Conservation (phyloP, 2,797 vertebrate species). For the Enteromius unitaeniatus region DNA sequence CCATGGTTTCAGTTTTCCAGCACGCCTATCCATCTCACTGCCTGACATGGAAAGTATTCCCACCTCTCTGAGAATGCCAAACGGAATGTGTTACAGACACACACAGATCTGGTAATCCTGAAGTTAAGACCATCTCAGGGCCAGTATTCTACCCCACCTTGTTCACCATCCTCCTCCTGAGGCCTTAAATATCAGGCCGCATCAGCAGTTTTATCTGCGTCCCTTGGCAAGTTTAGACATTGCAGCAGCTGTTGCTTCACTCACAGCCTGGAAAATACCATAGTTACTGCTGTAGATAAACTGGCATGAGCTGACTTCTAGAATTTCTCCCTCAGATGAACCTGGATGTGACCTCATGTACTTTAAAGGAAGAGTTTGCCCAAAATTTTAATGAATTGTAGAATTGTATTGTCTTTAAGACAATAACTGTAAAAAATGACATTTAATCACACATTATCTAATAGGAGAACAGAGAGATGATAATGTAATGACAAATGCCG, state of each 20-base stretch:
- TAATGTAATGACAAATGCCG: too few relatives aligned
- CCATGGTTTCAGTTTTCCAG: conserved; percentile 34
- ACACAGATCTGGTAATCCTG: conserved; percentile 22
- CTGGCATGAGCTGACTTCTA: not conserved
- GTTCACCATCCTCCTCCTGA: conserved; percentile 47
- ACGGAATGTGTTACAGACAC: not conserved
- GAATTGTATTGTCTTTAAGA: not conserved
- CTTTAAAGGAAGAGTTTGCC: not conserved
- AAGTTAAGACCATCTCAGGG: conserved; percentile 17
- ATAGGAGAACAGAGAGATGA: too few relatives aligned
- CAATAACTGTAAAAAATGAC: too few relatives aligned
- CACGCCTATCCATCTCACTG: conserved; percentile 64
- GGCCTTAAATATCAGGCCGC: conserved; percentile 76
- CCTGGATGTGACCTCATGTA: not conserved
- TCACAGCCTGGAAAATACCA: conserved; percentile 63
- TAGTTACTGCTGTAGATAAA: not conserved
- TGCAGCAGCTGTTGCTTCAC: conserved; percentile 74
- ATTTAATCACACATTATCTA: too few relatives aligned
- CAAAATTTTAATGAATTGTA: not conserved
- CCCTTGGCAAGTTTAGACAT: conserved; percentile 75
- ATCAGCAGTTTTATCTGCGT: conserved; percentile 78
- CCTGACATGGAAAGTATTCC: conserved; percentile 67
- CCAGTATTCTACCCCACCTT: not conserved
- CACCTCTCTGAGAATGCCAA: not conserved
- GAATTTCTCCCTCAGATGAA: not conserved